These are phyloP conservation scores for Bos taurus DNA, from an alignment of 2,113 vertebrate species.

Conservation along the genomic window DNA sequence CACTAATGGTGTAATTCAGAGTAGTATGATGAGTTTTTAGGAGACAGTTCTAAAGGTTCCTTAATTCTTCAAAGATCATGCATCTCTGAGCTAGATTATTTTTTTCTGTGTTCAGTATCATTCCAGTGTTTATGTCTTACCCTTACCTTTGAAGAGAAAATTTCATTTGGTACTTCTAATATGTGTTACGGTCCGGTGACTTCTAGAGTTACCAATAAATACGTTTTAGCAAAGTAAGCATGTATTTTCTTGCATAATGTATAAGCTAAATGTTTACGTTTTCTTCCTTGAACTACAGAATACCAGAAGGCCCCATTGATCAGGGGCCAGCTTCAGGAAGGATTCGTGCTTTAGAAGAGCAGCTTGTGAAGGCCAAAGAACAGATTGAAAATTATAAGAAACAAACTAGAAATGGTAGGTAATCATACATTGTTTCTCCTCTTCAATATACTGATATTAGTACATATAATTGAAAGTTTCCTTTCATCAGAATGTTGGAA, in stretches of 20 bases:
- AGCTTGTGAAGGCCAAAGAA: conserved; percentile 96
- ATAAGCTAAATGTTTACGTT: conserved; percentile 34
- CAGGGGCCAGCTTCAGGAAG: conserved; percentile 90
- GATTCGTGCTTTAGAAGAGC: conserved; percentile 94
- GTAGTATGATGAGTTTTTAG: neutral
- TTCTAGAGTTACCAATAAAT: neutral
- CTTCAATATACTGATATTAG: neutral
- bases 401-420: conserved; percentile 90
- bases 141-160: neutral
- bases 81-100: neutral
- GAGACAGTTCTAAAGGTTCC: neutral
- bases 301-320: conserved; percentile 95
- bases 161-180: neutral
- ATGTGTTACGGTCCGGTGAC: neutral
- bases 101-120: neutral
- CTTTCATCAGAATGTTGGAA: neutral
- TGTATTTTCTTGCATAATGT: conserved; percentile 12
- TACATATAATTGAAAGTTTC: conserved; percentile 33
- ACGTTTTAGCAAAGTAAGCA: neutral
- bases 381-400: conserved; percentile 97
- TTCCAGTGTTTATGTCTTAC: neutral
- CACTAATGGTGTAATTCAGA: neutral
- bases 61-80: neutral
- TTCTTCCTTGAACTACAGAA: conserved; percentile 81
- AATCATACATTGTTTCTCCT: conserved; percentile 48